A percentile compares a stretch with the other conserved stretches of the same genome.
Conservation (phyloP, 2,888 invertebrate species). For the Automeris io region DNA sequence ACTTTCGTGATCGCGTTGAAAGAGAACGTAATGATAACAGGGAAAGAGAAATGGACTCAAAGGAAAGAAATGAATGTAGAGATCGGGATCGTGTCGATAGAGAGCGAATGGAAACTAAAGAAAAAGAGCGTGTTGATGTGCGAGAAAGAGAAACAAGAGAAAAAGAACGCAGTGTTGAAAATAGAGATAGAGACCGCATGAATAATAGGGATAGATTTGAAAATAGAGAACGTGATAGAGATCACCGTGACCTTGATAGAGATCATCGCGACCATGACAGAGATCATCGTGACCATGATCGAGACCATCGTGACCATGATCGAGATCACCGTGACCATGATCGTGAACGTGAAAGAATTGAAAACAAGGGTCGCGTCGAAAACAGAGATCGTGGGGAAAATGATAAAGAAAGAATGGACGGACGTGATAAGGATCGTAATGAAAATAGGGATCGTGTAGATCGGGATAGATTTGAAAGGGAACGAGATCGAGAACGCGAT, state of each 20-base stretch:
- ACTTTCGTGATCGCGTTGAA: conserved; percentile 33
- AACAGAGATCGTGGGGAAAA: conserved; percentile 28
- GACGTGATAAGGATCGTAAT: conserved; percentile 50
- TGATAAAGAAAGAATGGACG: conserved; percentile 30
- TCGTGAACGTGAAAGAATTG: conserved; percentile 32
- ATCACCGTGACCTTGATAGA: too few species aligned
- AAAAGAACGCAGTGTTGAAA: conserved; percentile 21
- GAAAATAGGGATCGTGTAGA: conserved; percentile 33
- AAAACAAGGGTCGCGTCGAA: conserved; percentile 38
- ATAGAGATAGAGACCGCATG: conserved; percentile 25
- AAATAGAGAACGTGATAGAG: conserved; percentile 56
- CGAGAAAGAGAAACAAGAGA: conserved; percentile 27
- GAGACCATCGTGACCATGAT: too few species aligned
- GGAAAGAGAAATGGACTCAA: conserved; percentile 47
- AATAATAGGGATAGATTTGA: conserved; percentile 22
- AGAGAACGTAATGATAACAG: conserved; percentile 48
- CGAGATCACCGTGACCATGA: conserved; percentile 32
- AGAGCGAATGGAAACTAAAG: conserved; percentile 30
- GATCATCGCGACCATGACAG: too few species aligned
- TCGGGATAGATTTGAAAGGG: conserved; percentile 27
- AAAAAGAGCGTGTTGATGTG: conserved; percentile 30
- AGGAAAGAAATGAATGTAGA: conserved; percentile 51
- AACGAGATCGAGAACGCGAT: conserved; percentile 36
- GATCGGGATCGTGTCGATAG: conserved; percentile 41
- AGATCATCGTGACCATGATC: too few species aligned